Conservation (phyloP, 2,888 invertebrate species). For the Yponomeuta malinellus region DNA sequence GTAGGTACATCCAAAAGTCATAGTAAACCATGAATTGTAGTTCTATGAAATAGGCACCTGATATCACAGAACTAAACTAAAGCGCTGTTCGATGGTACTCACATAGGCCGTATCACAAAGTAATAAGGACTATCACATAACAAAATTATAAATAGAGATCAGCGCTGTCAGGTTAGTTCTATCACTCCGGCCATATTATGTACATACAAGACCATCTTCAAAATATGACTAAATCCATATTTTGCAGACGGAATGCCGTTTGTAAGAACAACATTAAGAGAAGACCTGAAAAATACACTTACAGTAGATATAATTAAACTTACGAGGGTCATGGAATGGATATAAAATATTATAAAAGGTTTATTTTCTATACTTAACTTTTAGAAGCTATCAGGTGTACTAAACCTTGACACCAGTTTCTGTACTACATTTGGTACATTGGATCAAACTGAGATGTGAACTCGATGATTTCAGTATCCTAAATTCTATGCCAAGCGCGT, state of each 20-base stretch:
- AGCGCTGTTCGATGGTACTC: no score
- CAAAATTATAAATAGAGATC: background rate
- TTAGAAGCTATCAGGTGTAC: constrained; percentile 6
- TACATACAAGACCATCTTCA: no score
- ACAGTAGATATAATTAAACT: constrained; percentile 51
- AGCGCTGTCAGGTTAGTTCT: background rate
- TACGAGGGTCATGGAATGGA: constrained; percentile 63
- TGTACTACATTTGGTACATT: background rate
- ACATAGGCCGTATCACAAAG: no score
- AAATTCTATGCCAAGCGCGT: background rate
- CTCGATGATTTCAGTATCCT: no score
- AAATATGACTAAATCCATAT: no score
- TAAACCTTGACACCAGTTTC: background rate
- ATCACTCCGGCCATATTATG: no score
- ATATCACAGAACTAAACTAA: no score
- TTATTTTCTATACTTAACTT: constrained; percentile 23
- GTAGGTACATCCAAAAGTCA: no score
- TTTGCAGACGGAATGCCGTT: no score
- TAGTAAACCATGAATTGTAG: no score
- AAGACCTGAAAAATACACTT: constrained; percentile 60
- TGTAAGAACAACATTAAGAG: constrained; percentile 24
- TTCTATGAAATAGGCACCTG: no score
- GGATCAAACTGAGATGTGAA: background rate
- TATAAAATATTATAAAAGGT: constrained; percentile 70
- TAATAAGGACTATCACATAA: constrained; percentile 19